Base-by-base conservation (phyloP, 2,888 invertebrate species). In the Oscheius sp. region DNA sequence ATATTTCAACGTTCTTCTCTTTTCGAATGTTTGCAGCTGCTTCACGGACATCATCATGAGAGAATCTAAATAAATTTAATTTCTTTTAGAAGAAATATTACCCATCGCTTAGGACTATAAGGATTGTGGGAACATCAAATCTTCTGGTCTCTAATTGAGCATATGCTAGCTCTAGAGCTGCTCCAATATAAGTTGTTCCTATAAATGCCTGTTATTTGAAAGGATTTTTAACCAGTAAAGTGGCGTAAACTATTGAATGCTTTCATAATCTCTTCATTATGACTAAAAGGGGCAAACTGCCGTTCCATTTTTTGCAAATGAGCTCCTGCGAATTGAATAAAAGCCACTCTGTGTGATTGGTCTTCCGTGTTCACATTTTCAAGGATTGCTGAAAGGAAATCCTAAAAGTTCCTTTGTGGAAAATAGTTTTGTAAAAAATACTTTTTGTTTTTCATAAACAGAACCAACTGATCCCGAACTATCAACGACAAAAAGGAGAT, bases 161-260 rank as follows among this genome's bases (percentile, higher is more conserved):
- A 8, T 73, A 53, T 1, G 84, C 81, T 25, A 78, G 65, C 37
- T 80, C 72, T 33, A 85, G 61, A 6, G 85, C 85, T 15, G 82
- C 79, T 27, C 85, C 85, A 71, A 85, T 85, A 69, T 82, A 84
- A 3, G 85, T 85, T 5, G 85, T 85, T 46, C 85, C 85, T 81
- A 25, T 45, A 67, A 3, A n/a, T 17, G 5, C 17, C 39, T 25
- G 4, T 1, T 17, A 8, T 15, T 17, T 20, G 3, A 25, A n/a
- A n/a, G 8, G 2, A 10, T 5, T 5, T 17, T 63, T n/a, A 23
- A 78, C 80, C 80, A 57, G 82, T 80, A 53, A 82, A 76, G 64
- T 81, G 80, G 5, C 80, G 67, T 3, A 82, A 72, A 65, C 74
- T 69, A 65, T 78, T 65, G 65, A 84, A 80, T 6, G 82, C 82